Percentiles rank a stretch among this genome's conserved stretches.
Conservation (phyloP, 2,797 vertebrate species). For the Pseudochirops corinnae region DNA sequence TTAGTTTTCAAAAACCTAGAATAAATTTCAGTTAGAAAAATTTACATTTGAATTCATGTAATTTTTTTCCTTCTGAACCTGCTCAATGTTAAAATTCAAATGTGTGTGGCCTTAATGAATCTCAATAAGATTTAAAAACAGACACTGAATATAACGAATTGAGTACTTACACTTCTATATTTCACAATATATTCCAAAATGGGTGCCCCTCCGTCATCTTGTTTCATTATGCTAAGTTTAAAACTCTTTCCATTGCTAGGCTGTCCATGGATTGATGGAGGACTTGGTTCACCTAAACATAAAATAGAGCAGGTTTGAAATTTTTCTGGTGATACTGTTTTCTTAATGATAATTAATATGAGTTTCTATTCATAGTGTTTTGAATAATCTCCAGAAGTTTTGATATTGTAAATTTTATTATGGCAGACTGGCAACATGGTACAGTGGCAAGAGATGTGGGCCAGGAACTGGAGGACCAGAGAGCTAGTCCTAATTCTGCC, state of each 20-base stretch:
- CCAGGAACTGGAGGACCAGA: not conserved
- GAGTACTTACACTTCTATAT: conserved; percentile 95
- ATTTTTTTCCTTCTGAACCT: not conserved
- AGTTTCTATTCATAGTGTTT: not conserved
- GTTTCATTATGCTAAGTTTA: conserved; percentile 95
- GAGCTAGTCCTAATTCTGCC: not conserved
- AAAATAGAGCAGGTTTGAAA: conserved; percentile 33
- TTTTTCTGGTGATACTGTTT: not conserved
- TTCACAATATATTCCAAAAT: conserved; percentile 98
- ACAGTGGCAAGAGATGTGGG: not conserved
- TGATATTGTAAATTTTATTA: not conserved
- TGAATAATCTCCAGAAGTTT: not conserved
- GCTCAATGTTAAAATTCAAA: not conserved
- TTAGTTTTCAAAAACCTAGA: not conserved
- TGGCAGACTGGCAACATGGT: not conserved
- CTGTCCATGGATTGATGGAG: conserved; percentile 96
- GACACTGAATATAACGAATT: not conserved
- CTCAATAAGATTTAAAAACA: not conserved
- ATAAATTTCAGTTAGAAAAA: conserved; percentile 32
- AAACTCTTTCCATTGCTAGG: conserved; percentile 95
- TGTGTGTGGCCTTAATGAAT: not conserved
- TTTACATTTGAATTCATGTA: not conserved
- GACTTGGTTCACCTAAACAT: conserved; percentile 94
- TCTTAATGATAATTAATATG: not conserved
- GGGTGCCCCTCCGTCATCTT: conserved; percentile 98